Evolutionary conservation across 2,797 vertebrate genomes (phyloP).

Genomic region (Chrysocyon brachyurus): DNA sequence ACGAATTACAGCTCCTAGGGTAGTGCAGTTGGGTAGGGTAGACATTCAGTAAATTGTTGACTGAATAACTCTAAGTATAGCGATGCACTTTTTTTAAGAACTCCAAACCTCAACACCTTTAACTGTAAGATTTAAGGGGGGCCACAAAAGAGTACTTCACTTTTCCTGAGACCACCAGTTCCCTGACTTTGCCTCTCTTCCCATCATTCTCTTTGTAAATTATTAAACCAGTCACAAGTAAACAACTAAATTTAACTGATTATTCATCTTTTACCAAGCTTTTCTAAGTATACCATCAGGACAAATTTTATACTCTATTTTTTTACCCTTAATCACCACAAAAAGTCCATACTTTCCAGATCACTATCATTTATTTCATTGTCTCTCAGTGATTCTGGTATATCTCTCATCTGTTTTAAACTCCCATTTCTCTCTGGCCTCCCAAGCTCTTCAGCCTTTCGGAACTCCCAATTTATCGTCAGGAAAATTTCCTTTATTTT

Average conservation of each 20-base stretch:
- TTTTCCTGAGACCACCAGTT: neutral
- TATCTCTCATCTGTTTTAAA: neutral
- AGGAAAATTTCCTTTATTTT: neutral
- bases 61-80: neutral
- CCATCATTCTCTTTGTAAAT: neutral
- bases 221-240: neutral
- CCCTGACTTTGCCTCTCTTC: neutral
- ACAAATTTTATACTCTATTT: neutral
- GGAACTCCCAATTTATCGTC: neutral
- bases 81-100: slow-evolving; percentile 29
- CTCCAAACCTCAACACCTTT: neutral
- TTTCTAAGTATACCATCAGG: neutral
- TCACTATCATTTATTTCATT: neutral
- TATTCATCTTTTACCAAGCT: neutral
- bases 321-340: slow-evolving; percentile 38
- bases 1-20: neutral
- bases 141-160: neutral
- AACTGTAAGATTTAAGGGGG: neutral
- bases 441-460: neutral
- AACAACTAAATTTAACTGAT: slow-evolving; percentile 1
- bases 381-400: neutral
- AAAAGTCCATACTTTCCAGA: neutral
- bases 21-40: neutral
- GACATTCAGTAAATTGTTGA: slow-evolving; percentile 37
- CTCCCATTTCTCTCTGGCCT: neutral